Base-by-base conservation (phyloP, 2,888 invertebrate genomes). In the Eupithecia subfuscata region DNA sequence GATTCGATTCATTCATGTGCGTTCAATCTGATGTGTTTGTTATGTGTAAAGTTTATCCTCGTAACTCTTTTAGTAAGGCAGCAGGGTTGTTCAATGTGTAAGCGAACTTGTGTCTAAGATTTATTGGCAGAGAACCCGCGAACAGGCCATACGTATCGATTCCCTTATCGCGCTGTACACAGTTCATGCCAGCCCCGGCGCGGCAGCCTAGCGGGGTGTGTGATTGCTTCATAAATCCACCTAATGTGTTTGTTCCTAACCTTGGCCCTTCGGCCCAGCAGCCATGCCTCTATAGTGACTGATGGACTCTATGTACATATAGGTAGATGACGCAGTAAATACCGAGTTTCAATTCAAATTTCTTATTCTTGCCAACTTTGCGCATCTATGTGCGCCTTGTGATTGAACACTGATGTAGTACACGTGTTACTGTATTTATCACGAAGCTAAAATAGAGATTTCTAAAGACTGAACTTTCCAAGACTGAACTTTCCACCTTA, bases 161-260 rank as follows among this genome's bases (percentile, higher is more conserved):
- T 76, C 40, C 22, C 48, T 60, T 56, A 76, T 73, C 45, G 70
- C 63, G 37, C 45, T 6, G 40, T 45, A 68, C 76, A 60, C n/a
- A 64, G 72, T 70, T 60, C 56, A n/a, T 40, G 65, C 60, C 37
- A 67, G 56, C 70, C 63, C 52, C 70, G 65, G 4, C 48, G 30
- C 70, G 65, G 4, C 48, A 40, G 68, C 73, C 52, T 52, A 60
- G 63, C 71, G 45, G 34, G 48, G 67, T 43, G 71, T 68, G 77
- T 78, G 77, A 81, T 78, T 81, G 77, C 67, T 64, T 75, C 73
- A 79, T 81, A 78, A 79, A 78, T 79, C 78, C 73, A 43, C 48
- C 14, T 70, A 73, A 69, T 25, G 69, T 70, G 37, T 11, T 9
- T 30, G 40, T n/a, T 12, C 67, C 40, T 67, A 7, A 40, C 67